Conservation (phyloP, 64 coral and sea anemone species). For the Stylophora pistillata region DNA sequence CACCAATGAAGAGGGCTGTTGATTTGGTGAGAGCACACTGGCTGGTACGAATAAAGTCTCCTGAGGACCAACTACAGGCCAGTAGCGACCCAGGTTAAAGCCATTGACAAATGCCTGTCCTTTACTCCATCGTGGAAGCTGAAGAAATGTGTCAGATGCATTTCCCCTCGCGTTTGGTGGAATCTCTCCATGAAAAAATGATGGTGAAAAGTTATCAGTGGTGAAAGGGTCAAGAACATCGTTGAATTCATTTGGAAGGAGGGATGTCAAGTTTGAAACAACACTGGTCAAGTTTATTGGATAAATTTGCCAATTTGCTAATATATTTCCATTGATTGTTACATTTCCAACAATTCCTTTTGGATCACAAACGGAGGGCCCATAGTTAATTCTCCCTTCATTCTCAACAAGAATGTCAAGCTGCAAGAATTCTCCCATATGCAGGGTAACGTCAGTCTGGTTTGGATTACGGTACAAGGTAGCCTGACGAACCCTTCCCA, state of each 20-base stretch:
- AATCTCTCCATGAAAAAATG: too few relatives aligned
- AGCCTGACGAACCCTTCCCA: conserved; percentile 37
- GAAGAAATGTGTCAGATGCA: not conserved
- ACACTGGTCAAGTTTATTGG: conserved; percentile 25
- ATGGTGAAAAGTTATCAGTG: too few relatives aligned
- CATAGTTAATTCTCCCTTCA: conserved; percentile 12
- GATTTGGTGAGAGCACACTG: conserved; percentile 59
- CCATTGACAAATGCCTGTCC: conserved; percentile 91
- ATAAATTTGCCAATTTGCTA: conserved; percentile 55
- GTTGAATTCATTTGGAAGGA: too few relatives aligned
- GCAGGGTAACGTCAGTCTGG: not conserved
- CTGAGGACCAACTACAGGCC: conserved; percentile 88
- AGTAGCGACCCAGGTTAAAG: conserved; percentile 92
- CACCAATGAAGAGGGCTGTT: conserved; percentile 49
- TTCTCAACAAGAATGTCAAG: conserved; percentile 61
- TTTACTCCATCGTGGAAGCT: conserved; percentile 31
- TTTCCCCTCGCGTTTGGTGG: too few relatives aligned
- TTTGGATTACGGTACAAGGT: conserved; percentile 26
- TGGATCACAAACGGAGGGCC: conserved; percentile 30
- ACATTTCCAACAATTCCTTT: conserved; percentile 69
- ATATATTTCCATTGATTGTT: conserved; percentile 22
- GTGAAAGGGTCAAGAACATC: too few relatives aligned
- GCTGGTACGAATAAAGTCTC: conserved; percentile 79
- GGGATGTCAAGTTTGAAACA: not conserved
- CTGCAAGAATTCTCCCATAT: not conserved